Evolutionary conservation across 2,797 vertebrate species (phyloP).

Genomic region (Hapalemur alaotrensis): DNA sequence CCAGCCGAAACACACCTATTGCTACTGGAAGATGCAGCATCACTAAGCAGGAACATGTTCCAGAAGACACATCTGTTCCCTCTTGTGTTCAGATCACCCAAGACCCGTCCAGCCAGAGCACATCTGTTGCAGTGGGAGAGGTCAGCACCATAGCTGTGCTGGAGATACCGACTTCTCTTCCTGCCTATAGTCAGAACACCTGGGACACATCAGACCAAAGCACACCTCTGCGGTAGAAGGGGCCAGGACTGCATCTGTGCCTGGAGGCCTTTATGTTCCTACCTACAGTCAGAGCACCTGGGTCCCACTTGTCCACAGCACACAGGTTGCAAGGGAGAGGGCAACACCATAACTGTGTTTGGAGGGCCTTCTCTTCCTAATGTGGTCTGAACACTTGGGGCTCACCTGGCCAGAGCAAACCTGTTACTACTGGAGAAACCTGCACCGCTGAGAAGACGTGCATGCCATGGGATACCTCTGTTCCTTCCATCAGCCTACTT

Average conservation of each 20-base stretch:
- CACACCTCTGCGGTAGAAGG: conserved; percentile 84
- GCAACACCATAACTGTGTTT: background rate
- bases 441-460: background rate
- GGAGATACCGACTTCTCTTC: background rate
- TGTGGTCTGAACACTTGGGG: background rate
- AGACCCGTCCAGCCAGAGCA: conserved; percentile 43
- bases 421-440: background rate
- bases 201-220: conserved; percentile 79
- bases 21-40: background rate
- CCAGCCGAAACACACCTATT: background rate
- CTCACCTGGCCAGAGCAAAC: background rate
- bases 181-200: conserved; percentile 9
- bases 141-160: background rate
- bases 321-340: background rate
- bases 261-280: background rate
- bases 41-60: background rate
- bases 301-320: background rate
- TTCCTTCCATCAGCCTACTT: background rate
- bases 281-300: background rate
- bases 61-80: background rate
- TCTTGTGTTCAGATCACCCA: conserved; percentile 38
- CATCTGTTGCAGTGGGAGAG: background rate
- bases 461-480: background rate
- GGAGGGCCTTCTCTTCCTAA: background rate
- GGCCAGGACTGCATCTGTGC: conserved; percentile 59